Evolutionary conservation across 2,113 vertebrate species (phyloP).

Genomic region (Oncorhynchus gorbuscha): DNA sequence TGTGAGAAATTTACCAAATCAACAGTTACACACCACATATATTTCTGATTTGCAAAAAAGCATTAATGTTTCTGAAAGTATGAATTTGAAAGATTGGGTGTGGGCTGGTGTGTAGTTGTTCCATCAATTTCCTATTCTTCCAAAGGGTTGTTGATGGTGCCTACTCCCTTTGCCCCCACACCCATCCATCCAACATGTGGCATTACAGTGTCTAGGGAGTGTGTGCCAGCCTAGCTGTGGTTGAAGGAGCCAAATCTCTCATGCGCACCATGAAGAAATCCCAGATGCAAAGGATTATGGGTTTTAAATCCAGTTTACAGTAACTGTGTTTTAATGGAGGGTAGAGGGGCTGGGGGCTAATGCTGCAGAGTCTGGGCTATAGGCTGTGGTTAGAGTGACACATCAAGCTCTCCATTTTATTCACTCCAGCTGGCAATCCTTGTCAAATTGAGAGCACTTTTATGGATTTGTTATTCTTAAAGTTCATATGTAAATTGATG

Average conservation of each 20-base stretch:
- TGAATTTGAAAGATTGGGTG: constrained; percentile 28
- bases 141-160: constrained; percentile 42
- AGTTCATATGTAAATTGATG: constrained; percentile 29
- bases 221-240: constrained; percentile 49
- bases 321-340: constrained; percentile 56
- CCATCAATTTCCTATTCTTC: constrained; percentile 20
- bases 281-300: constrained; percentile 70
- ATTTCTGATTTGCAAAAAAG: not conserved
- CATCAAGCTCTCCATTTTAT: constrained; percentile 36
- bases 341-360: not conserved
- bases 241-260: constrained; percentile 23
- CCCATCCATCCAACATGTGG: constrained; percentile 33
- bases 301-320: constrained; percentile 62
- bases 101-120: constrained; percentile 43
- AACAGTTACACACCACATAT: not conserved
- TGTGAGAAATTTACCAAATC: constrained; percentile 22
- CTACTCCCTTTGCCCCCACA: constrained; percentile 8
- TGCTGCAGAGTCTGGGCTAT: constrained; percentile 26
- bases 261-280: constrained; percentile 35
- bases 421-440: constrained; percentile 38
- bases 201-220: constrained; percentile 18
- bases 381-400: constrained; percentile 58
- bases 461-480: constrained; percentile 48
- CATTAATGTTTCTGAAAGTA: not conserved
- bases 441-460: constrained; percentile 36